These are phyloP conservation scores for Drosophila punjabiensis DNA, from an alignment of 1,140 invertebrate species.

Conservation along the genomic window DNA sequence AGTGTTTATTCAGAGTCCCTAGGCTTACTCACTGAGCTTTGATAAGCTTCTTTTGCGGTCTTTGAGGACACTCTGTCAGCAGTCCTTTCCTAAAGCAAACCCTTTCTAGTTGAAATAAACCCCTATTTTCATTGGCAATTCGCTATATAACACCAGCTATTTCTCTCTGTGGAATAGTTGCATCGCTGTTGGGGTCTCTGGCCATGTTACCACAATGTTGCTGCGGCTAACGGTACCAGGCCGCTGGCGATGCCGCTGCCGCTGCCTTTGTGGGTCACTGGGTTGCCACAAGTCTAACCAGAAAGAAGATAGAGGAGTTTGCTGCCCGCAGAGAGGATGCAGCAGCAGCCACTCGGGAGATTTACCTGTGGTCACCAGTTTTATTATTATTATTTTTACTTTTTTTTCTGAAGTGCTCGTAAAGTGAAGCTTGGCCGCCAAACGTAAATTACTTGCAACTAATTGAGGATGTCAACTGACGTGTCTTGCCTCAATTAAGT, in stretches of 20 bases:
- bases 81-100: too few relatives aligned
- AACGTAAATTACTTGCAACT: slow-evolving; percentile 76
- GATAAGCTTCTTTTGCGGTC: too few relatives aligned
- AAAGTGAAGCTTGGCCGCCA: slow-evolving; percentile 42
- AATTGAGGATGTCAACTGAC: slow-evolving; percentile 83
- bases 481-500: slow-evolving; percentile 72
- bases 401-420: slow-evolving; percentile 4
- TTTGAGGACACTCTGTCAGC: neutral
- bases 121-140: too few relatives aligned
- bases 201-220: slow-evolving; percentile 62
- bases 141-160: neutral
- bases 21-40: too few relatives aligned
- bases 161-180: slow-evolving; percentile 1
- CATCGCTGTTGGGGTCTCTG: slow-evolving; percentile 28
- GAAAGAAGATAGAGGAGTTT: slow-evolving; percentile 18
- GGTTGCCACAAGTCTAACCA: slow-evolving; percentile 67
- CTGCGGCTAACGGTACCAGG: slow-evolving; percentile 67
- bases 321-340: slow-evolving; percentile 39
- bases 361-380: slow-evolving; percentile 37
- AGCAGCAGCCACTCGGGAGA: slow-evolving; percentile 26
- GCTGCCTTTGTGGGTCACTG: slow-evolving; percentile 72
- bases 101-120: too few relatives aligned
- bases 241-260: slow-evolving; percentile 52
- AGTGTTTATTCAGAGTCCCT: too few relatives aligned
- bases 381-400: slow-evolving; percentile 10